phyloP scores from a whole-genome alignment of 1,140 invertebrate species.

The Drosophila rufa region DNA sequence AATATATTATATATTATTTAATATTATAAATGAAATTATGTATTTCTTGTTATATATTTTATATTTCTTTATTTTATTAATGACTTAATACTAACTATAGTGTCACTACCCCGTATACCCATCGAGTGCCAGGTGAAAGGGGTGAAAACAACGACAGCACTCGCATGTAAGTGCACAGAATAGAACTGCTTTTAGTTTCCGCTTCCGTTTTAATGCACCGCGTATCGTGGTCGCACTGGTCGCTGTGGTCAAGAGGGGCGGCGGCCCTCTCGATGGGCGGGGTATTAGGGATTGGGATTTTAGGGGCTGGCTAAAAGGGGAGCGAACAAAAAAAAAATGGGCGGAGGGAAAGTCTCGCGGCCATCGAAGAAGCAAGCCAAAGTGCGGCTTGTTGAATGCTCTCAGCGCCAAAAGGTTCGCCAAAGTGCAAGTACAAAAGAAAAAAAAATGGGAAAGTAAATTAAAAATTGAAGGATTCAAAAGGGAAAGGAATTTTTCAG shows the following conservation, averaged over 20 bases:
- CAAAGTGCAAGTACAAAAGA: constrained; percentile 16
- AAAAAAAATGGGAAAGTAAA: background rate
- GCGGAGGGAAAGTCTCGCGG: background rate
- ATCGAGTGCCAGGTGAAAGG: background rate
- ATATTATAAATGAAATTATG: too few species aligned
- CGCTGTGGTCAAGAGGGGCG: constrained; percentile 35
- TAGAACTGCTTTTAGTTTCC: constrained; percentile 80
- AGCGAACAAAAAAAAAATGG: background rate
- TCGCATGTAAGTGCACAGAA: constrained; percentile 71
- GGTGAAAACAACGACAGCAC: background rate
- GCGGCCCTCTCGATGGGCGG: background rate
- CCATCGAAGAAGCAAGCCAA: constrained; percentile 2
- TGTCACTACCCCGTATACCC: background rate
- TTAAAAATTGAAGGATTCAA: background rate
- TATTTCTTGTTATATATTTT: too few species aligned
- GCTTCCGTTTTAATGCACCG: constrained; percentile 78
- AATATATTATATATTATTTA: too few species aligned
- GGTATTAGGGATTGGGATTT: constrained; percentile 1
- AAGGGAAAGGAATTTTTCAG: background rate
- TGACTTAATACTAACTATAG: too few species aligned
- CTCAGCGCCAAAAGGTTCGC: constrained; percentile 24
- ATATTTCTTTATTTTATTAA: too few species aligned
- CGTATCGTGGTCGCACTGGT: constrained; percentile 53
- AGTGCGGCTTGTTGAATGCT: constrained; percentile 23
- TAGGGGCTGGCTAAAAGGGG: background rate